Evolutionary conservation across 2,113 vertebrate genomes (phyloP), one percentile per base, ranked within the genome.

Genomic region (Syngnathoides biaculeatus): DNA sequence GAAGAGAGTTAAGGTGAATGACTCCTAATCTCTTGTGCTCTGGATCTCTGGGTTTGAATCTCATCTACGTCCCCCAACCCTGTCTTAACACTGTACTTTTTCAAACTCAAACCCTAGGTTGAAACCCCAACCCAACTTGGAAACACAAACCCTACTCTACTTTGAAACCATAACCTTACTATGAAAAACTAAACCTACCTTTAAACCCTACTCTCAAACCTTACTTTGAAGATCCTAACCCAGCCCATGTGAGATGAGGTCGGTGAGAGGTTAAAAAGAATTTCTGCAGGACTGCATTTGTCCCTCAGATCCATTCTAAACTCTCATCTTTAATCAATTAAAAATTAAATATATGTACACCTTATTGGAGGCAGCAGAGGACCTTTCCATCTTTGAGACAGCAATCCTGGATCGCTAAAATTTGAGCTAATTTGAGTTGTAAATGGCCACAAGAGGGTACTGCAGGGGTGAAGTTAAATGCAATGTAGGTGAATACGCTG

Each of bases 391-490:
- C 24, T 27, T 14, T 4, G 6, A 14, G 17, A 15, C 45, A 47
- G 19, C 14, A 47, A 47, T 47, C 43, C 15, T 40, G 45, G 17
- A 4, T 0, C 20, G 40, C 8, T 1, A 61, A 73, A 24, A 68
- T 11, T 40, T 62, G 27, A 58, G 17, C n/a, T 39, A 48, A 12
- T 61, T 14, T 52, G 42, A 62, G 22, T 22, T 24, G 2, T 8
- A 68, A 74, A 50, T 74, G 66, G 67, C 89, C 90, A 91, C 85
- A 75, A 90, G 91, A 84, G 87, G 71, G 87, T 62, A 86, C 88
- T 90, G 73, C 71, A 66, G 87, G 88, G 79, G 56, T 75, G 48
- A 77, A 72, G 69, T 70, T 79, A 83, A 82, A 81, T 71, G 70
- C 38, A 53, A 64, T 69, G 62, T 63, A 74, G 79, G 61, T 68